A percentile compares a stretch with the other conserved stretches of the same genome.
These are phyloP conservation scores for Melanophora roralis DNA, from an alignment of 2,888 invertebrate genomes.

Conservation along the genomic window DNA sequence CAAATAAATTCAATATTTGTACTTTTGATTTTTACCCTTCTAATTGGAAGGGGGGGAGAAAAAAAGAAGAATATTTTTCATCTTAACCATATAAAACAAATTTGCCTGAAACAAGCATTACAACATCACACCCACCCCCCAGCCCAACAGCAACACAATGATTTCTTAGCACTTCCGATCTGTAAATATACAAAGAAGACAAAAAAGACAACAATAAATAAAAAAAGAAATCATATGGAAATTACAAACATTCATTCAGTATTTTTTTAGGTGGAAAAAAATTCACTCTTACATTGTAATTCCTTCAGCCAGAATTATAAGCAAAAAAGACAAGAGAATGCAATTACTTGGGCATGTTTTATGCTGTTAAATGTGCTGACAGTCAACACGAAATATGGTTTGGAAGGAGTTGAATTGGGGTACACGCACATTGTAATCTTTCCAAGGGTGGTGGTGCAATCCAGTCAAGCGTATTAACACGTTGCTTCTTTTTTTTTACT, in stretches of 20 bases:
- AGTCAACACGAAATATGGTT: slow-evolving; percentile 5
- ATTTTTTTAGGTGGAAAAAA: slow-evolving; percentile 1
- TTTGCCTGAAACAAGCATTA: slow-evolving; percentile 19
- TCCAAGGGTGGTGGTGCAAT: slow-evolving; percentile 45
- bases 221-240: slow-evolving; percentile 58
- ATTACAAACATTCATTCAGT: slow-evolving; percentile 52
- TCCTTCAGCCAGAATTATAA: slow-evolving; percentile 36
- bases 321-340: slow-evolving; percentile 60
- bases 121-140: slow-evolving; percentile 41
- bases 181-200: neutral
- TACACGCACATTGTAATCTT: slow-evolving; percentile 26
- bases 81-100: neutral
- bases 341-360: slow-evolving; percentile 57
- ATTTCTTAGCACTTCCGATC: slow-evolving; percentile 8
- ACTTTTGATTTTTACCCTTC: slow-evolving; percentile 4
- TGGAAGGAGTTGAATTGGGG: slow-evolving; percentile 14
- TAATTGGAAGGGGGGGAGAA: slow-evolving; percentile 42
- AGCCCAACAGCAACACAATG: too few species aligned
- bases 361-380: slow-evolving; percentile 40
- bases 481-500: slow-evolving; percentile 41
- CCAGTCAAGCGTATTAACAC: slow-evolving; percentile 62
- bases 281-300: slow-evolving; percentile 7
- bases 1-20: slow-evolving; percentile 50
- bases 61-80: neutral
- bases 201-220: slow-evolving; percentile 46